Conservation (phyloP, 2,113 vertebrate species). For the Cephalopholis sonnerati region DNA sequence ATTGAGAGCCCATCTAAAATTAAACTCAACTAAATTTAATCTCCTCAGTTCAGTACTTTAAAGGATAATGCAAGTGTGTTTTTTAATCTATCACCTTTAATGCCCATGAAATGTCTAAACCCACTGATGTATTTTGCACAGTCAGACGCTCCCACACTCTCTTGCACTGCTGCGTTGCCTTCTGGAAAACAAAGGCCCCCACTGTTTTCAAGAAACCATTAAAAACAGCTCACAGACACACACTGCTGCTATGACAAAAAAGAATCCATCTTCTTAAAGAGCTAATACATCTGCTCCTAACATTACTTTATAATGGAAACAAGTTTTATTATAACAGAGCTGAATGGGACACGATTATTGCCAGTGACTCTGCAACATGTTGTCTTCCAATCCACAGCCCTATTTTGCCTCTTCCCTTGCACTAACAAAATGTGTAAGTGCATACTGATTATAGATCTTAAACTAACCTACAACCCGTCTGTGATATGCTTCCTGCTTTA, state of each 20-base stretch:
- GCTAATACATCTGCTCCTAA: constrained; percentile 9
- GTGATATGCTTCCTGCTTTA: neutral
- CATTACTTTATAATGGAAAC: neutral
- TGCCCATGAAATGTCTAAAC: constrained; percentile 22
- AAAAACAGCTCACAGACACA: constrained; percentile 43
- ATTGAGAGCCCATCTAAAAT: constrained; percentile 28
- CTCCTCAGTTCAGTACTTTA: neutral
- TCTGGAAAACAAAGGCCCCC: constrained; percentile 56
- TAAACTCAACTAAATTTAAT: constrained; percentile 3
- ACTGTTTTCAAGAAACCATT: constrained; percentile 45
- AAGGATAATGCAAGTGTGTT: constrained; percentile 23
- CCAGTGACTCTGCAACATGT: neutral
- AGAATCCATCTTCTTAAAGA: constrained; percentile 24
- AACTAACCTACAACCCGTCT: neutral
- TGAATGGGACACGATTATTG: neutral
- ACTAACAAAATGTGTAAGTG: neutral
- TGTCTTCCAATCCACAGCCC: neutral
- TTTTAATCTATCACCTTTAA: constrained; percentile 49
- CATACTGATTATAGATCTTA: neutral
- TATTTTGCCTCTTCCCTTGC: neutral
- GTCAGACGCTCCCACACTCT: constrained; percentile 20
- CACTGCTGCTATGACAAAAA: constrained; percentile 11
- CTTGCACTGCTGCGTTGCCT: constrained; percentile 35
- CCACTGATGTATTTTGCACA: constrained; percentile 46
- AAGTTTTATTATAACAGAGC: neutral